Evolutionary conservation across 2,888 invertebrate genomes (phyloP), one percentile per base, ranked within the genome.

Genomic region (Iselma pallidipennis): DNA sequence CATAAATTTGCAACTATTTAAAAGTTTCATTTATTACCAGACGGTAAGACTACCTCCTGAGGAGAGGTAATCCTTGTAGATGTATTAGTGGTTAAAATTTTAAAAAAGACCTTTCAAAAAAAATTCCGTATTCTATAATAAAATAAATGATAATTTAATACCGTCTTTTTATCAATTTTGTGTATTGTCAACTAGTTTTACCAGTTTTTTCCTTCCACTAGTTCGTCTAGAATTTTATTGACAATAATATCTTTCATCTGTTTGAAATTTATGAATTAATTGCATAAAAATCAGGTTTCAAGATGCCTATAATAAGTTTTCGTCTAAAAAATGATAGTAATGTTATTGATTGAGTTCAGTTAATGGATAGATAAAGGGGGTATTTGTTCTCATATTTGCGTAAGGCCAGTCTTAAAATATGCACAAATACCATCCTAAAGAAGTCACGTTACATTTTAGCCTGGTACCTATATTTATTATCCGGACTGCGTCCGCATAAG

Each of bases 381-480:
- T 49, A 49, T 21, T 6, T 49, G 16, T 25, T 4, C 5, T 23
- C 25, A 21, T 21, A 21, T 49, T 23, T 16, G 25, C 25, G n/a
- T 50, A 50, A n/a, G 25, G 5, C 26, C 25, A n/a, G 14, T 70
- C 67, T 75, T 72, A 73, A 76, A 74, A 76, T 70, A 67, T 68
- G 69, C 71, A 67, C 65, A 70, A 70, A 71, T 72, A 70, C 67
- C 73, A 61, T 70, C 67, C 68, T 73, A 74, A 76, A 74, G 73
- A 73, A 75, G 71, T 74, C 76, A 74, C 69, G 74, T 74, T 76
- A 75, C 74, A 74, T 73, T 75, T 74, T 72, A 74, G 72, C 67
- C 71, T 70, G 71, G 71, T 14, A 16, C 16, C 6, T 14, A 69
- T 76, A 76, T 75, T 76, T 74, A 76, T 75, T 71, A 66, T 68